A percentile compares a stretch with the other conserved stretches of the same genome.
Evolutionary conservation across 2,888 invertebrate species (phyloP).

Genomic region (Dioctria linearis): DNA sequence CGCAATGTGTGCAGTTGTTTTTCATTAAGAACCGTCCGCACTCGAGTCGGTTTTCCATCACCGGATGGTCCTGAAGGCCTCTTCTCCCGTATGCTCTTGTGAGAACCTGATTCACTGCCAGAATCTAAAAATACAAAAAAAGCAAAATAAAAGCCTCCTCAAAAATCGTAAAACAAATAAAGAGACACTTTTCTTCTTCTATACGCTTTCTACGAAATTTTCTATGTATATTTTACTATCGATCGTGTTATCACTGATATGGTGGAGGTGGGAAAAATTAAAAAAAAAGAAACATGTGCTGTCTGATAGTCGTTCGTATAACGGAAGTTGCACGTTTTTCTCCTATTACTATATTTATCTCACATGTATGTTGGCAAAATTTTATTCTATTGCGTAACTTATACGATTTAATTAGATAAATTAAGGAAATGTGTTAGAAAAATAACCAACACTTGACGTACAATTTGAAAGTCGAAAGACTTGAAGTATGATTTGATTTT

Average conservation of each 20-base stretch:
- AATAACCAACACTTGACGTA: background rate
- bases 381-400: background rate
- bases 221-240: no score
- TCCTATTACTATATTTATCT: no score
- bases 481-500: conserved; percentile 51
- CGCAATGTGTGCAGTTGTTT: conserved; percentile 97
- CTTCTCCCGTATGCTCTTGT: conserved; percentile 81
- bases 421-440: conserved; percentile 19
- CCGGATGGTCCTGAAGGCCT: conserved; percentile 70
- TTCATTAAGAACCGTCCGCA: conserved; percentile 98
- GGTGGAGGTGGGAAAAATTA: no score
- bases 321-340: no score
- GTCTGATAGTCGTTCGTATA: no score
- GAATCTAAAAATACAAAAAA: conserved; percentile 78
- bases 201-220: no score
- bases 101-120: conserved; percentile 92
- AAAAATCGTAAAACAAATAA: no score
- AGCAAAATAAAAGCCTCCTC: background rate
- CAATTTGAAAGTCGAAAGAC: background rate
- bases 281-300: no score
- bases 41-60: conserved; percentile 97
- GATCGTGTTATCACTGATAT: no score
- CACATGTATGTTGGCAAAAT: no score
- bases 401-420: background rate
- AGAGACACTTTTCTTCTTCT: no score